Percentiles rank a stretch among this genome's conserved stretches.
phyloP scores from a whole-genome alignment of 2,888 invertebrate genomes.

The Vanessa cardui region DNA sequence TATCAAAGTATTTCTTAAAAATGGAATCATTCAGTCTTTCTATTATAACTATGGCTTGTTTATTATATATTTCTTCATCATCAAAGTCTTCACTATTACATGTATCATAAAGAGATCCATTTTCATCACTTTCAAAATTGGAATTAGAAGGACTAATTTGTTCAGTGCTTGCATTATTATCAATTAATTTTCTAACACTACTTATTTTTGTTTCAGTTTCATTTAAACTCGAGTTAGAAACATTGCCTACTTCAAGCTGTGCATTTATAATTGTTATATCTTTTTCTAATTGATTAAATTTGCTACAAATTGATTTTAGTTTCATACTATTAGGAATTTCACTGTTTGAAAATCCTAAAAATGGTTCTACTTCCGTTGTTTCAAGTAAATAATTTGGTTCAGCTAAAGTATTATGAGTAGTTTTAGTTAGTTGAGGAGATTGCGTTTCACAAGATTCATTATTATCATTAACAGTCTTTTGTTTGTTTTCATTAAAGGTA shows the following conservation, averaged over 20 bases:
- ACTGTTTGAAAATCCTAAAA: conserved; percentile 39
- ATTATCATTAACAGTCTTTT: not conserved
- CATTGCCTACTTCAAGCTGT: conserved; percentile 1
- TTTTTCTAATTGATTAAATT: conserved; percentile 20
- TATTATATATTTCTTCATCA: conserved; percentile 34
- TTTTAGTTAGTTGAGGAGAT: conserved; percentile 23
- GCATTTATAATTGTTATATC: not conserved
- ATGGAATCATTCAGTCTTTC: conserved; percentile 59
- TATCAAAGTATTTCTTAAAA: conserved; percentile 57
- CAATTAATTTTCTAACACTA: not conserved
- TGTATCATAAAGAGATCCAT: conserved; percentile 65
- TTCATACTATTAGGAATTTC: conserved; percentile 6
- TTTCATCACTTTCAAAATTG: conserved; percentile 42
- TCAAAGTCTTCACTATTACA: conserved; percentile 59
- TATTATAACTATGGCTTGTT: conserved; percentile 55
- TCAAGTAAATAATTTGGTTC: conserved; percentile 23
- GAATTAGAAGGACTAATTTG: conserved; percentile 10
- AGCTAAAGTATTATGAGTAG: not conserved
- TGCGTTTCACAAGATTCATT: not conserved
- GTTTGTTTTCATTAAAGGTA: not conserved
- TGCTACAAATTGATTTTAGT: conserved; percentile 10
- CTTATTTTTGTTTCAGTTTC: conserved; percentile 4
- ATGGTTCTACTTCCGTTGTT: conserved; percentile 38
- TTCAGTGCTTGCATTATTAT: conserved; percentile 16
- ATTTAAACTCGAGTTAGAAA: conserved; percentile 1